Evolutionary conservation across 2,888 invertebrate genomes (phyloP).

Genomic region (Drosophila fulvimacula): DNA sequence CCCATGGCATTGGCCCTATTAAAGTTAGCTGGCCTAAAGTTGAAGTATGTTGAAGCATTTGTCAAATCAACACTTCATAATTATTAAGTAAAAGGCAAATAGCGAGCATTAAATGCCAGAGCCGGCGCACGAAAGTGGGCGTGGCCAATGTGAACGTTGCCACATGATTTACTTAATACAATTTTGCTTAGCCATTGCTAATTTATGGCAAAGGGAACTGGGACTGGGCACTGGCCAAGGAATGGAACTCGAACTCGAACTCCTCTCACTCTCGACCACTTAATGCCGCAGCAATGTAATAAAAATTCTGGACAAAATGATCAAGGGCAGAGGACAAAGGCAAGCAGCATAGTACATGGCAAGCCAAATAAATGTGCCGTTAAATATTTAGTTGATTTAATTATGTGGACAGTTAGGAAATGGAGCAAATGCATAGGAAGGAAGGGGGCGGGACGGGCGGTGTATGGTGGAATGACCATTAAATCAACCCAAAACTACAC

Average conservation of each 20-base stretch:
- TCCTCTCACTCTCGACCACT: conserved; percentile 48
- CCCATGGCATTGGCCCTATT: not conserved
- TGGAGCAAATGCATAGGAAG: not conserved
- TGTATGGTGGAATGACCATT: conserved; percentile 41
- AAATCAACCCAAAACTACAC: conserved; percentile 74
- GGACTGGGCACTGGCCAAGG: conserved; percentile 30
- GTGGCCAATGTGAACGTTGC: conserved; percentile 32
- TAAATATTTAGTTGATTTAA: conserved; percentile 80
- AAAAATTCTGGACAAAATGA: conserved; percentile 67
- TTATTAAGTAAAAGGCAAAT: conserved; percentile 38
- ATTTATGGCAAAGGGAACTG: conserved; percentile 65
- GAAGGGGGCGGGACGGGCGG: not conserved
- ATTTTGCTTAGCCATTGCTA: conserved; percentile 62
- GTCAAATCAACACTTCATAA: conserved; percentile 54
- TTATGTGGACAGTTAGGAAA: conserved; percentile 58
- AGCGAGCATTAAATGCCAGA: conserved; percentile 27
- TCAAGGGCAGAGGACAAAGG: conserved; percentile 26
- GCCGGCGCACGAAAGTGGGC: not conserved
- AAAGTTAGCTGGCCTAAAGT: not conserved
- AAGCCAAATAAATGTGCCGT: conserved; percentile 71
- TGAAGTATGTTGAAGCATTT: conserved; percentile 41
- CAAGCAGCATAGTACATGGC: conserved; percentile 2
- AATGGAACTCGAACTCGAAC: conserved; percentile 23
- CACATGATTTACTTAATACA: conserved; percentile 73
- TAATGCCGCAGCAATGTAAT: conserved; percentile 71